A percentile compares a stretch with the other conserved stretches of the same genome.
These are phyloP conservation scores for Pogonophryne albipinna DNA, from an alignment of 2,797 vertebrate species.

Conservation along the genomic window DNA sequence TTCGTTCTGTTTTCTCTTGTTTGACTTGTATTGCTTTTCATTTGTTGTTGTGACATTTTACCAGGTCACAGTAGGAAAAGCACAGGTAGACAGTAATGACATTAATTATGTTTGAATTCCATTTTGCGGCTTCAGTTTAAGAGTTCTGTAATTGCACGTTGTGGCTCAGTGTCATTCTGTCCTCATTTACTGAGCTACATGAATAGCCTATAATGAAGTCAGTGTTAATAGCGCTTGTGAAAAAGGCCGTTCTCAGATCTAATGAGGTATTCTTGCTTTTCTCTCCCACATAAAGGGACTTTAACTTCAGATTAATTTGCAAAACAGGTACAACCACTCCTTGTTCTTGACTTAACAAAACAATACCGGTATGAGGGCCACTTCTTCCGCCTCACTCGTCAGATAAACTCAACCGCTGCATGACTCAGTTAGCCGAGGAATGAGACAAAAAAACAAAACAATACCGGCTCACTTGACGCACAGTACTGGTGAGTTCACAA, in stretches of 20 bases:
- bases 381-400: conserved; percentile 39
- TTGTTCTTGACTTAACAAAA: conserved; percentile 34
- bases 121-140: neutral
- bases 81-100: neutral
- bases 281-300: neutral
- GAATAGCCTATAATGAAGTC: neutral
- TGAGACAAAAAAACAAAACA: conserved; percentile 31
- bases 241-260: neutral
- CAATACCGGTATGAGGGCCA: conserved; percentile 32
- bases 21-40: no score
- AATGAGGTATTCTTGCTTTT: neutral
- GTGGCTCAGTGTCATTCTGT: neutral
- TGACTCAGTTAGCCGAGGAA: conserved; percentile 47
- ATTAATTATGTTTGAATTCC: conserved; percentile 1
- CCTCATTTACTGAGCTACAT: neutral
- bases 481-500: conserved; percentile 39
- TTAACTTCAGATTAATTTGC: conserved; percentile 25
- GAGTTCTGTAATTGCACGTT: neutral
- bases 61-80: neutral
- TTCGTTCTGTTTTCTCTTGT: no score
- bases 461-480: conserved; percentile 48
- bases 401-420: conserved; percentile 29
- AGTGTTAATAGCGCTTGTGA: neutral
- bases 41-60: neutral
- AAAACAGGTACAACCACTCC: conserved; percentile 32